Base-by-base conservation (phyloP, 1,140 invertebrate genomes). In the Bombus turneri region DNA sequence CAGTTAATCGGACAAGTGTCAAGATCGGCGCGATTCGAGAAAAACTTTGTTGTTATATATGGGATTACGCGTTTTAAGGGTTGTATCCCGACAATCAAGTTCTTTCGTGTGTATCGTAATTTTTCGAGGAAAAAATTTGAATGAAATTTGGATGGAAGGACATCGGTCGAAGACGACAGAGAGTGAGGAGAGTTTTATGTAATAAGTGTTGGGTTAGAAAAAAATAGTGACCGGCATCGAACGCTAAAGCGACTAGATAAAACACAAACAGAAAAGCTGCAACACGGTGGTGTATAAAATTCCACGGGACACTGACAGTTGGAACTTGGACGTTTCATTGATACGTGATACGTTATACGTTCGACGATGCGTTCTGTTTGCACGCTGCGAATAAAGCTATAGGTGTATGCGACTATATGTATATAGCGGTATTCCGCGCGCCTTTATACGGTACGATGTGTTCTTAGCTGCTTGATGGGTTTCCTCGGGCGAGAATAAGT, bases 401-500 rank as follows among this genome's bases (percentile, higher is more conserved):
- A 37, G 25, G 66, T 31, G 47, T 71, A 37, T 10, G 31, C 39
- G 82, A 25, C 39, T 31, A n/a, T 10, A 47, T 28, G 9, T 39
- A 37, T 64, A 43, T 13, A 64, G 39, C 10, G 8, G 34, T 62
- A 62, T 18, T 72, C 12, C 57, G 41, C 41, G 80, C 80, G 69
- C 25, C 9, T 22, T 25, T 39, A 34, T 37, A 53, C 53, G 76
- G 31, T 13, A 15, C 66, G 15, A 66, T 47, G 39, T 43, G 68
- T 72, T 72, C 68, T 85, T 72, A 72, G 64, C 76, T 39, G 25
- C 64, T 72, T 39, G 68, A 85, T 85, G 83, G 77, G 68, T 37
- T 59, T 47, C 75, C 47, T 71, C n/a, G 15, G 1, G 25, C 31
- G n/a, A 72, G 53, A 73, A 53, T 73, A 80, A 80, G 31, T 31